A percentile compares a stretch with the other conserved stretches of the same genome.
phyloP scores from a whole-genome alignment of 2,888 invertebrate species.

The Clanis bilineata region DNA sequence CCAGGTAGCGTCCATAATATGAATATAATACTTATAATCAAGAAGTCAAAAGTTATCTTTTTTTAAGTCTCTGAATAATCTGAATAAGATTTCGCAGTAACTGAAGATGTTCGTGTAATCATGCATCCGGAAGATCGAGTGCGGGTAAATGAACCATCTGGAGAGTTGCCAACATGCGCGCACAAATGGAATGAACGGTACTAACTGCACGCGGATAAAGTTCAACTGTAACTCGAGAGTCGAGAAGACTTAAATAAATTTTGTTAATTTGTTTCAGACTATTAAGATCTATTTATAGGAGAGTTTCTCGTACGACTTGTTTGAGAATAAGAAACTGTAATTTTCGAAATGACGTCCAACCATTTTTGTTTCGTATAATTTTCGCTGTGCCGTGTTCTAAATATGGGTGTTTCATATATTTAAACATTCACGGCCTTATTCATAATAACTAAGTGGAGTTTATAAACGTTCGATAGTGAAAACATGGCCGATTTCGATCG shows the following conservation, averaged over 20 bases:
- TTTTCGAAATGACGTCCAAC: too few relatives aligned
- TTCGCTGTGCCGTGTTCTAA: too few relatives aligned
- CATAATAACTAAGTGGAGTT: too few relatives aligned
- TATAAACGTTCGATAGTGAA: too few relatives aligned
- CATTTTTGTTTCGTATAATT: too few relatives aligned
- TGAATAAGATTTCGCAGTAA: conserved; percentile 39
- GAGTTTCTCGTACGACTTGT: too few relatives aligned
- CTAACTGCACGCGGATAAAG: conserved; percentile 28
- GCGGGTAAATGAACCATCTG: conserved; percentile 59
- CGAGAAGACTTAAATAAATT: not conserved
- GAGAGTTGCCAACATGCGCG: conserved; percentile 50
- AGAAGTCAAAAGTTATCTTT: not conserved
- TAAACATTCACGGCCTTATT: too few relatives aligned
- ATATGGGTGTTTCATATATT: too few relatives aligned
- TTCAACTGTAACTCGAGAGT: conserved; percentile 4
- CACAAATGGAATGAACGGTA: conserved; percentile 26
- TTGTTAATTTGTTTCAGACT: not conserved
- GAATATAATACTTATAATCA: not conserved
- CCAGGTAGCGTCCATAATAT: not conserved
- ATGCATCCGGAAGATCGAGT: conserved; percentile 56
- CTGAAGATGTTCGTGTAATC: conserved; percentile 24
- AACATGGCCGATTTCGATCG: too few relatives aligned
- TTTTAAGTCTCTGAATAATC: conserved; percentile 18
- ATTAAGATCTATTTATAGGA: not conserved
- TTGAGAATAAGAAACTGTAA: too few relatives aligned